Base-by-base conservation (phyloP, 1,140 invertebrate species). In the Brachionus rubens region DNA sequence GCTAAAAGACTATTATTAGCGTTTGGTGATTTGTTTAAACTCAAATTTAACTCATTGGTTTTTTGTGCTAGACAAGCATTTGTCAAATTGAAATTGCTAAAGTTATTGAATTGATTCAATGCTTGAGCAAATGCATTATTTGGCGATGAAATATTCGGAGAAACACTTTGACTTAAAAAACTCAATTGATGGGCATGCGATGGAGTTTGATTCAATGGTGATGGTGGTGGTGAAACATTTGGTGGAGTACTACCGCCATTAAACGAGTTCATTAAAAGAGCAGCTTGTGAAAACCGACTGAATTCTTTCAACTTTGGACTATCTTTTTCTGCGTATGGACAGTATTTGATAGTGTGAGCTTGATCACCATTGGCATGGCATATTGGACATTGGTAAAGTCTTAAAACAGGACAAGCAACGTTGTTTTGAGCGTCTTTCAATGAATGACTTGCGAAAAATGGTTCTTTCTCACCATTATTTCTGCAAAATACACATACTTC, bases 301-400 rank as follows among this genome's bases (percentile, higher is more conserved):
- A 59, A 72, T 50, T 72, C 68, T 16, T 50, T 41, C 46, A 41
- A 19, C 41, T 48, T 72, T 4, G 46, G 28, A 54, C 68, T 72
- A 26, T 72, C 68, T 14, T 72, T 72, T 54, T 72, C 68, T 19
- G 68, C 68, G 41, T 50, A 72, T 14, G 77, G 77, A 43, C 77
- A 78, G 62, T 78, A 78, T 28, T 76, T 78, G 24, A 78, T 77
- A 47, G 77, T 78, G 46, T 78, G 77, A 36, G 77, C 77, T 28
- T 68, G 33, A 26, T 77, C 77, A 41, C 77, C 77, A 54, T 47
- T 78, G 9, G 75, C 46, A 19, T 59, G 41, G 21, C 77, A 78
- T 7, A 78, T 68, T 21, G 75, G 75, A 40, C 77, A 78, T n/a
- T 76, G 75, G 36, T 68, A 77, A n/a, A 48, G 21, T 16, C 77